Base-by-base conservation (phyloP, 2,797 vertebrate genomes). In the Aotus griseimembra region DNA sequence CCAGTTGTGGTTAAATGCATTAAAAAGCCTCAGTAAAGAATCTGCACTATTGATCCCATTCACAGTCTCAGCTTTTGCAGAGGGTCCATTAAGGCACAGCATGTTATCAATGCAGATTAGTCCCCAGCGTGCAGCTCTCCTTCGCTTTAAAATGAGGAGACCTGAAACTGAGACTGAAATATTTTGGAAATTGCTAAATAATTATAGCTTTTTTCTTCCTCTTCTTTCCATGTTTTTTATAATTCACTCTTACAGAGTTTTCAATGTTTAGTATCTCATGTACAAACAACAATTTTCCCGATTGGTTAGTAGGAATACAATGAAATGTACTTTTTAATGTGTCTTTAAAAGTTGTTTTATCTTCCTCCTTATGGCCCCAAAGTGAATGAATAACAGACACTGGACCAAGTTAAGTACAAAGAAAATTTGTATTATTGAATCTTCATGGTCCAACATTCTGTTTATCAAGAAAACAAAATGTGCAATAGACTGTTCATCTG, bases 51-150 rank as follows among this genome's bases (percentile, higher is more conserved):
- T 85, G 86, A 93, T 98, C 82, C 94, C 70, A 95, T 83, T 86
- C 84, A 91, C 33, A 7, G 92, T 67, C 97, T 83, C 7, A 61
- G 83, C 30, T 48, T 36, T 93, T 15, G 28, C 61, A 96, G 33
- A 22, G 83, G 97, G 83, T 81, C 81, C 93, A 97, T 84, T 97
- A 97, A 1, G 70, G 24, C 90, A 17, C 92, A 96, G 91, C 28
- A 6, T 88, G 87, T 89, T 96, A 90, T 89, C 96, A 91, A 87
- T 96, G 93, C 44, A 94, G 94, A 98, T 93, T 82, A 80, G 73
- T 86, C 87, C 97, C 93, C 86, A 26, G 4, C 0, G 70, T 15
- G 36, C 61, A 26, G 39, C 61, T 94, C n/a, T 90, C 44, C 46
- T 96, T 85, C 33, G 2, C 44, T 77, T 76, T 81, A 33, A 96